These are phyloP conservation scores for Felis chaus DNA, from an alignment of 2,113 vertebrate genomes.

Conservation along the genomic window DNA sequence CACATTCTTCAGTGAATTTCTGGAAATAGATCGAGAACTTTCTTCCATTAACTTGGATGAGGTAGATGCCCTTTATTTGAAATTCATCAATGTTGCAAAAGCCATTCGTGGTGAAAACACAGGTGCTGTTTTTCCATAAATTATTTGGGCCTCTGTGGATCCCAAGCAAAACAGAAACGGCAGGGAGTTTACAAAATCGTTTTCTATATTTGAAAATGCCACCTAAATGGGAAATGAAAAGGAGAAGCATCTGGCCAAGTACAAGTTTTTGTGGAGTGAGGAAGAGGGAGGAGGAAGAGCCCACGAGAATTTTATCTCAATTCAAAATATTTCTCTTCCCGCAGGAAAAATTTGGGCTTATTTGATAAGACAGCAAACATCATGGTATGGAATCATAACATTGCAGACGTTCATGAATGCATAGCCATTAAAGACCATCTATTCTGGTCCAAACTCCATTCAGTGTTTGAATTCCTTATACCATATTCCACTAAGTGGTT, in stretches of 20 bases:
- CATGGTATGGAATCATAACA: background rate
- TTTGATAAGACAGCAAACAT: constrained; percentile 30
- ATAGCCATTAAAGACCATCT: background rate
- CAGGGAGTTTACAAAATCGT: constrained; percentile 75
- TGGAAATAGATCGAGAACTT: constrained; percentile 61
- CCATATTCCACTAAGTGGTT: background rate
- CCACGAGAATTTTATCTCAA: constrained; percentile 20
- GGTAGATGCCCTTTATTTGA: constrained; percentile 74
- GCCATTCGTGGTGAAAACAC: constrained; percentile 69
- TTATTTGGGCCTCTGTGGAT: constrained; percentile 71
- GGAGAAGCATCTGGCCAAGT: constrained; percentile 45
- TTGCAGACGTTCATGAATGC: background rate
- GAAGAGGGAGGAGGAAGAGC: background rate
- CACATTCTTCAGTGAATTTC: constrained; percentile 54
- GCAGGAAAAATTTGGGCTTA: background rate
- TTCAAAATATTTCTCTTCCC: background rate
- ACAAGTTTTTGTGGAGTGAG: background rate
- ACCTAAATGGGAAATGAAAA: constrained; percentile 75
- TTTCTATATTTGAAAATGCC: constrained; percentile 78
- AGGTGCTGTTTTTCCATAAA: constrained; percentile 80
- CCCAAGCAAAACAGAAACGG: constrained; percentile 71
- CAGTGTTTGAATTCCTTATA: background rate
- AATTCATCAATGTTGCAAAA: constrained; percentile 74
- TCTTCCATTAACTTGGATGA: constrained; percentile 69
- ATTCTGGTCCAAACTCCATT: background rate